A percentile compares a stretch with the other conserved stretches of the same genome.
phyloP scores from a whole-genome alignment of 2,797 vertebrate species.

The Cottoperca gobio region DNA sequence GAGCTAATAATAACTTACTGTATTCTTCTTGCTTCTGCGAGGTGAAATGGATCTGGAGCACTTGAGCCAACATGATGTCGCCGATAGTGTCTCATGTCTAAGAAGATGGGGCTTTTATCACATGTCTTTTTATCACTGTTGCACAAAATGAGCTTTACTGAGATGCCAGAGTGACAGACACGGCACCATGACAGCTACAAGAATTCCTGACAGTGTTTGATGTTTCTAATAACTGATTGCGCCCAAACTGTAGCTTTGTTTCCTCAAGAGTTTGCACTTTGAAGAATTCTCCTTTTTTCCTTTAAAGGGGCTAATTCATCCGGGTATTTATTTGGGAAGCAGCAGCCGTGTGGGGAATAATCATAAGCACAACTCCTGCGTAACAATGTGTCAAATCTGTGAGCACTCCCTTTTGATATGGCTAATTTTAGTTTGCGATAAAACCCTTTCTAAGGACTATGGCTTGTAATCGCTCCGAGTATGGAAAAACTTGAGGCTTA shows the following conservation, averaged over 20 bases:
- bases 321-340: background rate
- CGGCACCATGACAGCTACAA: slow-evolving; percentile 32
- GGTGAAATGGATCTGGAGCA: background rate
- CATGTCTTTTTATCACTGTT: slow-evolving; percentile 3
- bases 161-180: slow-evolving; percentile 11
- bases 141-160: slow-evolving; percentile 9
- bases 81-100: slow-evolving; percentile 2
- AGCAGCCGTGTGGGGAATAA: background rate
- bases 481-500: slow-evolving; percentile 29
- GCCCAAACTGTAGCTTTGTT: background rate
- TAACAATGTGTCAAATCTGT: slow-evolving; percentile 28
- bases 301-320: slow-evolving; percentile 29
- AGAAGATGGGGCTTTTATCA: background rate
- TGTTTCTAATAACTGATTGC: slow-evolving; percentile 18
- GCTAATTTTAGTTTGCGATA: slow-evolving; percentile 7
- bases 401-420: slow-evolving; percentile 7
- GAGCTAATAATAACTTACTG: background rate
- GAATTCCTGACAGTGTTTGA: slow-evolving; percentile 29
- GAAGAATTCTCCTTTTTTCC: no score
- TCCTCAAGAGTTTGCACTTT: slow-evolving; percentile 12
- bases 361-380: slow-evolving; percentile 22
- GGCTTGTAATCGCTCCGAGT: background rate
- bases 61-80: background rate
- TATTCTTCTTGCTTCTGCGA: background rate
- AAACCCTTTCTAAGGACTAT: slow-evolving; percentile 5